Percentiles rank a stretch among this genome's conserved stretches.
These are phyloP conservation scores for Synanthedon formicaeformis DNA, from an alignment of 2,888 invertebrate genomes.

Conservation along the genomic window DNA sequence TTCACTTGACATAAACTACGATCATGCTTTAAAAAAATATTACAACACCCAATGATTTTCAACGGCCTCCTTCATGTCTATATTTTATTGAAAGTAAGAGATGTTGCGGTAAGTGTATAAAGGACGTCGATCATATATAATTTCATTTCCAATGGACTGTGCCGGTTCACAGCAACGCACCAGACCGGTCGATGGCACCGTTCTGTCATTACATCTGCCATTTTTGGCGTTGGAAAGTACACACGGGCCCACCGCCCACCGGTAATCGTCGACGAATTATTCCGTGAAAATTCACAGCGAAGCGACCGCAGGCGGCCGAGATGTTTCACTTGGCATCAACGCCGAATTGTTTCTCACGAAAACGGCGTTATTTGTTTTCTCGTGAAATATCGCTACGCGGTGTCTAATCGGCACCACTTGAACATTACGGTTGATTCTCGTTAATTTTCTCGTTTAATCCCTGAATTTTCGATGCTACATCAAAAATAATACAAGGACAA, in stretches of 20 bases:
- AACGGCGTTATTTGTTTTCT: conserved; percentile 12
- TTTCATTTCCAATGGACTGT: background rate
- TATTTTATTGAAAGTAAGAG: too few relatives aligned
- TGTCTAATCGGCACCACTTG: background rate
- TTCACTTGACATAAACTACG: too few relatives aligned
- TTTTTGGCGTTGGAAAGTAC: conserved; percentile 31
- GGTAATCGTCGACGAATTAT: conserved; percentile 20
- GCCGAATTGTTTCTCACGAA: conserved; percentile 19
- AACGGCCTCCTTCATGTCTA: too few relatives aligned
- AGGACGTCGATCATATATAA: background rate
- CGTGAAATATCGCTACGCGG: background rate
- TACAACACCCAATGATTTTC: too few relatives aligned
- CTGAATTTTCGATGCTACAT: too few relatives aligned
- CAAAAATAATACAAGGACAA: too few relatives aligned
- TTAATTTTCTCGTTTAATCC: background rate
- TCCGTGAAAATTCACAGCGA: conserved; percentile 26
- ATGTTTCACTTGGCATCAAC: conserved; percentile 19
- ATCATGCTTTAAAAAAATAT: too few relatives aligned
- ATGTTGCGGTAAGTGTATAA: background rate
- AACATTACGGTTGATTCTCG: background rate
- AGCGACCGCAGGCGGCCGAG: conserved; percentile 14
- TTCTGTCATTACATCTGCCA: conserved; percentile 24
- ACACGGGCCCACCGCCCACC: conserved; percentile 11
- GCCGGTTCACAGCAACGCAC: background rate
- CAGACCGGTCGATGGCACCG: conserved; percentile 11